Evolutionary conservation across 2,113 vertebrate genomes (phyloP).

Genomic region (Ancistrus triradiatus): DNA sequence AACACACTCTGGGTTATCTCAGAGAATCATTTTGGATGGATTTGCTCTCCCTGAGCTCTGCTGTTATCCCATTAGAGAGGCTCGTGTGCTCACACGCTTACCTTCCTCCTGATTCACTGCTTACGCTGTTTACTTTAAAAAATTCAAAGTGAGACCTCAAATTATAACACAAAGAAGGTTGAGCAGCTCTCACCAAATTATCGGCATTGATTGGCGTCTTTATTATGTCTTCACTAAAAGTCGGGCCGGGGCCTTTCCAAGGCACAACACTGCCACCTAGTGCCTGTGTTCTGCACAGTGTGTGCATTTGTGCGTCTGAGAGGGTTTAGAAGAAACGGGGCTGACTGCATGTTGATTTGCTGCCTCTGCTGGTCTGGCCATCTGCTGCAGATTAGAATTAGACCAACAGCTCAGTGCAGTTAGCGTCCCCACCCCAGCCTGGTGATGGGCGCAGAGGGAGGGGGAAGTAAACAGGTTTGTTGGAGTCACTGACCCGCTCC

Average conservation of each 20-base stretch:
- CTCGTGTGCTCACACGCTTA: slow-evolving; percentile 5
- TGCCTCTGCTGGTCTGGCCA: slow-evolving; percentile 55
- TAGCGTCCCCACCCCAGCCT: slow-evolving; percentile 61
- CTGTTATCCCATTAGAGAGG: slow-evolving; percentile 62
- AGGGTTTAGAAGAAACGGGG: background rate
- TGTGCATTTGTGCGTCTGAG: slow-evolving; percentile 1
- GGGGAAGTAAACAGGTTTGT: slow-evolving; percentile 24
- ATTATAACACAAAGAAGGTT: slow-evolving; percentile 60
- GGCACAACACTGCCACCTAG: slow-evolving; percentile 76
- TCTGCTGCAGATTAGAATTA: slow-evolving; percentile 74
- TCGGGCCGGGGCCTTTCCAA: slow-evolving; percentile 42
- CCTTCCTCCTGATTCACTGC: slow-evolving; percentile 52
- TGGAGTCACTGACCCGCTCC: slow-evolving; percentile 21
- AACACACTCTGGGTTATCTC: slow-evolving; percentile 45
- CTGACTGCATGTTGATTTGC: slow-evolving; percentile 19
- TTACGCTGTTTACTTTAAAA: slow-evolving; percentile 59
- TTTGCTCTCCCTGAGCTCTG: slow-evolving; percentile 52
- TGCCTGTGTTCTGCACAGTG: slow-evolving; percentile 29
- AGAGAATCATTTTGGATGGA: slow-evolving; percentile 55
- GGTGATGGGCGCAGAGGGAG: slow-evolving; percentile 54
- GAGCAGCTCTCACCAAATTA: slow-evolving; percentile 62
- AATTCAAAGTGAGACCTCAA: slow-evolving; percentile 53
- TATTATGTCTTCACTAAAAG: slow-evolving; percentile 62
- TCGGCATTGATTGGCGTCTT: slow-evolving; percentile 72
- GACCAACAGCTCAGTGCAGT: slow-evolving; percentile 74